phyloP scores from a whole-genome alignment of 2,888 invertebrate species.

The Lepidocyrtinus sp. region DNA sequence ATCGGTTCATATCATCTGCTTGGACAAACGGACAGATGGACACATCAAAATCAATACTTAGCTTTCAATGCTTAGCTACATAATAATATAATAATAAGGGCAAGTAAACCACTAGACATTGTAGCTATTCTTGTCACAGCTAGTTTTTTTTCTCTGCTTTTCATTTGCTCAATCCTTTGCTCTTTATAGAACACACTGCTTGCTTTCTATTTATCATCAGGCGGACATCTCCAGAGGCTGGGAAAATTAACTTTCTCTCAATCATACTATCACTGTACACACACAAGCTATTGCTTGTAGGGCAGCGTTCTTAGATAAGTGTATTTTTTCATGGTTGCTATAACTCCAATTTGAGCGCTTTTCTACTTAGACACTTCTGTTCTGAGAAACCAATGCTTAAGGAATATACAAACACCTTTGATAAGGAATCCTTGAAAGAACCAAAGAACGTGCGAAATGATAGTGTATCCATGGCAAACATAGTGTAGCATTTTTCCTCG shows the following conservation, averaged over 20 bases:
- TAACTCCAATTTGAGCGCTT: not conserved
- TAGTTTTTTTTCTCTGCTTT: conserved; percentile 27
- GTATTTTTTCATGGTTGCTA: not conserved
- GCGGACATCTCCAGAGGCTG: conserved; percentile 65
- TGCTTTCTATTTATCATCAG: conserved; percentile 56
- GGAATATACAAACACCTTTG: conserved; percentile 2
- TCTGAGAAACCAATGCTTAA: no score
- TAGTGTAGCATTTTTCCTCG: not conserved
- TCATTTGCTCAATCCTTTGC: conserved; percentile 8
- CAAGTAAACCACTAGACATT: conserved; percentile 14
- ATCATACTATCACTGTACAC: conserved; percentile 55
- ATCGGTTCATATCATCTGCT: no score
- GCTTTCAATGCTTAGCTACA: no score
- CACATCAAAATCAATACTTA: no score
- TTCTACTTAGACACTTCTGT: no score
- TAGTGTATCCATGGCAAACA: not conserved
- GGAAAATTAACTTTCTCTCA: conserved; percentile 69
- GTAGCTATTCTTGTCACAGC: conserved; percentile 26
- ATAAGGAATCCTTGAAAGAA: no score
- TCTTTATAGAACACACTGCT: not conserved
- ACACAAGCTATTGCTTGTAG: not conserved
- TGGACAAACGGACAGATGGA: no score
- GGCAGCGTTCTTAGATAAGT: conserved; percentile 5
- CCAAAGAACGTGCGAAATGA: not conserved
- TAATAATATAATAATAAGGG: conserved; percentile 37